A percentile compares a stretch with the other conserved stretches of the same genome.
Evolutionary conservation across 2,888 invertebrate species (phyloP).

Genomic region (Cheilosia impressa): DNA sequence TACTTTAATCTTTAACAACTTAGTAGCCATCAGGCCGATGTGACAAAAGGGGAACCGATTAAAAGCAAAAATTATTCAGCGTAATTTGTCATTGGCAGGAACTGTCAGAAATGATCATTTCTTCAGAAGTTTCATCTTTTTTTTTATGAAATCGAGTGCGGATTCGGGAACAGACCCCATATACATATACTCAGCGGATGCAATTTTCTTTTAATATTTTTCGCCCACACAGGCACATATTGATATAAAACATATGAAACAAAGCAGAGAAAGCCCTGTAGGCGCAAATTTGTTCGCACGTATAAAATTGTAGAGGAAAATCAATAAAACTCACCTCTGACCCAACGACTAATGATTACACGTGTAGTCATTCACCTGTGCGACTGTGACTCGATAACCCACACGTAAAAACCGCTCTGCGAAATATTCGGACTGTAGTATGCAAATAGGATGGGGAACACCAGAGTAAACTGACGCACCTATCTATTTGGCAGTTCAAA

Average conservation of each 20-base stretch:
- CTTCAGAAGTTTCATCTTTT: too few relatives aligned
- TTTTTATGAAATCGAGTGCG: too few relatives aligned
- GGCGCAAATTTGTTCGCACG: background rate
- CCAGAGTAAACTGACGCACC: constrained; percentile 55
- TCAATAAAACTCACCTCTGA: constrained; percentile 43
- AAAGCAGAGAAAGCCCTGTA: background rate
- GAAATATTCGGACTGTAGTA: constrained; percentile 18
- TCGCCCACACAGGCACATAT: background rate
- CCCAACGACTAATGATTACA: constrained; percentile 1
- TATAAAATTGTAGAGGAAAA: background rate
- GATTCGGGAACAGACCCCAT: too few relatives aligned
- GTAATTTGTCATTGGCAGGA: too few relatives aligned
- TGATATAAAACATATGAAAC: too few relatives aligned
- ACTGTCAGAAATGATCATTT: too few relatives aligned
- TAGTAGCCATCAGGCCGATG: too few relatives aligned
- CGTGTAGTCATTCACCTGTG: constrained; percentile 46
- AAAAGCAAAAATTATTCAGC: too few relatives aligned
- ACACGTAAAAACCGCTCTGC: constrained; percentile 9
- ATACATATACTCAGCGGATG: too few relatives aligned
- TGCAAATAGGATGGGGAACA: constrained; percentile 1
- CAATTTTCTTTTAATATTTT: too few relatives aligned
- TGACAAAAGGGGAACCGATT: too few relatives aligned
- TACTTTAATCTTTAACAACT: too few relatives aligned
- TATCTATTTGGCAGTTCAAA: constrained; percentile 29
- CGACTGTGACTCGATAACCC: constrained; percentile 45